Base-by-base conservation (phyloP, 2,888 invertebrate species). In the Drosophila ezoana region DNA sequence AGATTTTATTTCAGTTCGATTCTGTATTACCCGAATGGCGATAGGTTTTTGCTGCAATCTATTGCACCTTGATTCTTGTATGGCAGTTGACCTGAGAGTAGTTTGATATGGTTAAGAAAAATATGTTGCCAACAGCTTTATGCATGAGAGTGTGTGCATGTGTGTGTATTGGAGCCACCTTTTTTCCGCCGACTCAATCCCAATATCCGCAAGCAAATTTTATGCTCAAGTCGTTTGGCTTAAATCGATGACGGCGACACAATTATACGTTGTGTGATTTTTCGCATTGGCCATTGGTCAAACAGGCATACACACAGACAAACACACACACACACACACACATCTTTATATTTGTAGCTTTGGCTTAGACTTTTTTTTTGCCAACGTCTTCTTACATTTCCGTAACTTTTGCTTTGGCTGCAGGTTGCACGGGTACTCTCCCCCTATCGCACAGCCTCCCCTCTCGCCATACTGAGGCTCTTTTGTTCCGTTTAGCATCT, bases 161-260 rank as follows among this genome's bases (percentile, higher is more conserved):
- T n/a, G 0, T 14, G 18, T n/a, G 14, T 44, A 40, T 54, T 3
- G 18, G 3, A 14, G 16, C 5, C 5, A 16, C 14, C 9, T 33
- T 14, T 32, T 35, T 16, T 14, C 35, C n/a, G 32, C 41, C 56
- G 23, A 65, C 59, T 67, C 61, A 61, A 67, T 54, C 48, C 32
- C 28, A 38, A 32, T 16, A 40, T 16, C 38, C 28, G 41, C 20
- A 54, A 45, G 35, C 41, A 28, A 45, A 58, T 28, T 37, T 28
- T 53, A 33, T 58, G 53, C 54, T 69, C 69, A 79, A 80, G 68
- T 79, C 66, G 73, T 89, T 81, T 79, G 75, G 66, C 80, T 71
- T 72, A 53, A 79, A 83, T 89, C 87, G 89, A 89, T 88, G 89
- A 83, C 83, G 86, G 64, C 72, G 67, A 85, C 89, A 85, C 76